These are phyloP conservation scores for Euzetes globulus DNA, from an alignment of 2,888 invertebrate species.

Conservation along the genomic window DNA sequence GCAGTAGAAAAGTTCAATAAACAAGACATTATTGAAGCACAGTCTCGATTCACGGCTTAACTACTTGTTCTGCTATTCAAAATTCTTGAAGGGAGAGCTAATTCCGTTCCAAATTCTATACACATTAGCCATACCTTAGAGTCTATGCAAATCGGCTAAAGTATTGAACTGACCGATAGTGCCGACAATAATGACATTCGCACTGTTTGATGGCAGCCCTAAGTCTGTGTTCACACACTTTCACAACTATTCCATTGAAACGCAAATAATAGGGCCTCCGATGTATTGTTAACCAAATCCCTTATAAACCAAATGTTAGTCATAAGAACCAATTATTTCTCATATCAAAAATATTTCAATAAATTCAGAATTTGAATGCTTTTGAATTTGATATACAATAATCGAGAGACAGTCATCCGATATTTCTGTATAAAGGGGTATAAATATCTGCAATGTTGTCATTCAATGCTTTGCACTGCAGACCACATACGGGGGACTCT, in stretches of 20 bases:
- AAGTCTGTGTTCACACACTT: constrained; percentile 3
- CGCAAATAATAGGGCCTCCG: constrained; percentile 3
- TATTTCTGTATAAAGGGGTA: no score
- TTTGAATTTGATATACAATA: no score
- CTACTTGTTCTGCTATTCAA: constrained; percentile 9
- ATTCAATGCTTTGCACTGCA: neutral
- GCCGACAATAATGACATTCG: constrained; percentile 5
- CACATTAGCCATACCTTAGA: constrained; percentile 6
- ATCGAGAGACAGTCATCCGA: no score
- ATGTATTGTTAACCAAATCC: constrained; percentile 7
- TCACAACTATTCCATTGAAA: neutral
- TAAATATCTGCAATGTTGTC: neutral
- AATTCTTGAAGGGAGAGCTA: constrained; percentile 16
- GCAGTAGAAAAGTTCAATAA: constrained; percentile 23
- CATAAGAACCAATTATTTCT: constrained; percentile 4
- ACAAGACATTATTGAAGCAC: constrained; percentile 22
- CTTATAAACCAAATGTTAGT: constrained; percentile 22
- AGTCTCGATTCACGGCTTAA: neutral
- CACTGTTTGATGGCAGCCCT: neutral
- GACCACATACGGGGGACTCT: no score
- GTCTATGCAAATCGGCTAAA: constrained; percentile 18
- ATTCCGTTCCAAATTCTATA: neutral
- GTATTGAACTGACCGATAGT: neutral
- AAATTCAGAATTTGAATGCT: neutral
- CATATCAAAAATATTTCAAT: neutral